Conservation (phyloP, 2,888 invertebrate species). For the Drosophila merina region DNA sequence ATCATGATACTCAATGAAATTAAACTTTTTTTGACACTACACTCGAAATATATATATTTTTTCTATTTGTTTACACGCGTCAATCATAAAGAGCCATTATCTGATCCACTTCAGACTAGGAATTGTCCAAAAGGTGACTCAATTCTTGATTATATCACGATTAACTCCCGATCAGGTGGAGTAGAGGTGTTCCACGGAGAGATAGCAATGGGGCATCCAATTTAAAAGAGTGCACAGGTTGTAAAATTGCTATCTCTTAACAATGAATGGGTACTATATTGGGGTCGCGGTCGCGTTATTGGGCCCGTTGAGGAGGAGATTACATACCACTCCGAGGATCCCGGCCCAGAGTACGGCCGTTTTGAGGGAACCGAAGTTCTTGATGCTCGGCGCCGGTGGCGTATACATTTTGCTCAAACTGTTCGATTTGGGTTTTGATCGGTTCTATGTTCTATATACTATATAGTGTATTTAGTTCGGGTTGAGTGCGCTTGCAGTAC, state of each 20-base stretch:
- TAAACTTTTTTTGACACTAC: background rate
- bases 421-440: background rate
- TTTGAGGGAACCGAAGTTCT: conserved; percentile 60
- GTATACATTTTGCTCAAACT: conserved; percentile 56
- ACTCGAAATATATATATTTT: background rate
- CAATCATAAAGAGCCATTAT: conserved; percentile 20
- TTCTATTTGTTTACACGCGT: conserved; percentile 41
- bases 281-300: conserved; percentile 42
- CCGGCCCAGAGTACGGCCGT: conserved; percentile 59
- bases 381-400: conserved; percentile 46
- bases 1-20: background rate
- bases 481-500: conserved; percentile 44
- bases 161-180: conserved; percentile 9
- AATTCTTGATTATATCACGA: conserved; percentile 12
- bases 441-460: background rate
- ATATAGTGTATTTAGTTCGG: conserved; percentile 31
- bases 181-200: background rate
- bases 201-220: conserved; percentile 1
- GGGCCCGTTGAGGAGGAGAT: conserved; percentile 3
- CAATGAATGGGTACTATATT: conserved; percentile 13
- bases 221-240: conserved; percentile 17
- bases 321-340: conserved; percentile 66
- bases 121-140: conserved; percentile 19
- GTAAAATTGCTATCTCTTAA: conserved; percentile 19
- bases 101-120: conserved; percentile 2